Conservation (phyloP, 2,888 invertebrate species). For the Torymus aiolomorphi region DNA sequence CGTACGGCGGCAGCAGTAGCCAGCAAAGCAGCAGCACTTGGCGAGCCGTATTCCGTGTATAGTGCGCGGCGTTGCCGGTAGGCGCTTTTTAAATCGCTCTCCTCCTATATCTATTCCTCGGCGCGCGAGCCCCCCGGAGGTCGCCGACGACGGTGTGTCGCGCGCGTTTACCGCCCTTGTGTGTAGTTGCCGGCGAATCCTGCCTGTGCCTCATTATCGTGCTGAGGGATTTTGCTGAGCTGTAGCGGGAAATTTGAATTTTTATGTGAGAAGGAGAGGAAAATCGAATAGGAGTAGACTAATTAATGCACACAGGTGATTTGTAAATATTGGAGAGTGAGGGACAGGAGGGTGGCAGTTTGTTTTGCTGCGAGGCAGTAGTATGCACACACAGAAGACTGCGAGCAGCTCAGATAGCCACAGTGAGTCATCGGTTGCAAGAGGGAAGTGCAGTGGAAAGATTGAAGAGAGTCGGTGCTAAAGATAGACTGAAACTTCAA, state of each 20-base stretch:
- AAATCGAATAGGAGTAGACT: too few relatives aligned
- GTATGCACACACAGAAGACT: background rate
- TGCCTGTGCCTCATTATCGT: too few relatives aligned
- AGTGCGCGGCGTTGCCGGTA: constrained; percentile 32
- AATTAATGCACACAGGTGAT: background rate
- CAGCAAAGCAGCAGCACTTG: background rate
- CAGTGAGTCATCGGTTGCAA: constrained; percentile 4
- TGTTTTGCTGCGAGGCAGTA: background rate
- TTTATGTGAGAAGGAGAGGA: background rate
- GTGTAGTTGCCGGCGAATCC: too few relatives aligned
- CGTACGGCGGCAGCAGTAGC: background rate
- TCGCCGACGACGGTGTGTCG: too few relatives aligned
- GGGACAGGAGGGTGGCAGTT: background rate
- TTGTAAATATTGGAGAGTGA: constrained; percentile 3
- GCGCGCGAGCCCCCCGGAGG: too few relatives aligned
- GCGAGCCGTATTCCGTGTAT: background rate
- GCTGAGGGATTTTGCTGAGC: background rate
- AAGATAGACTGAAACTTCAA: too few relatives aligned
- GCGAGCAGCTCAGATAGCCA: background rate
- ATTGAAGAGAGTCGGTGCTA: background rate
- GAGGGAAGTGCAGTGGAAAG: constrained; percentile 8
- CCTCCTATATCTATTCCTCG: too few relatives aligned
- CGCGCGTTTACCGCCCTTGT: too few relatives aligned
- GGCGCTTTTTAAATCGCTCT: constrained; percentile 36
- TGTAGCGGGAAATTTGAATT: constrained; percentile 41